A percentile compares a stretch with the other conserved stretches of the same genome.
Evolutionary conservation across 2,797 vertebrate species (phyloP).

Genomic region (Galaxias olidus): DNA sequence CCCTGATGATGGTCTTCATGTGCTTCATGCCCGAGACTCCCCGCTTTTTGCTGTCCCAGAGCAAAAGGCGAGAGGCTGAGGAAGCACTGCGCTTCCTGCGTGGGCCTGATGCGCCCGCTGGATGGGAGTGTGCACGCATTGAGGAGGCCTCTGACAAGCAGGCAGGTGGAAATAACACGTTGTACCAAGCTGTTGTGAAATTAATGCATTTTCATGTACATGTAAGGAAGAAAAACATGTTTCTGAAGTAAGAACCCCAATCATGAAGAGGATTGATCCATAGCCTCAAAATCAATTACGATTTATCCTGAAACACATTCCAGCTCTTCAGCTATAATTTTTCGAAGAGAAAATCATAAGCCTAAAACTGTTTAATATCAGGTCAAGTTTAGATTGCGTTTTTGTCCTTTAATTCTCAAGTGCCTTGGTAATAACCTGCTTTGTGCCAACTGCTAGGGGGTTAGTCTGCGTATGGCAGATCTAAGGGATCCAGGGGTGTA

Average conservation of each 20-base stretch:
- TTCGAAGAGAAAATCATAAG: too few relatives aligned
- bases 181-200: too few relatives aligned
- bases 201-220: too few relatives aligned
- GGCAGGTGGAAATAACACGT: slow-evolving; percentile 60
- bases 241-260: too few relatives aligned
- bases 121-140: slow-evolving; percentile 82
- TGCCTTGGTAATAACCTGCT: neutral
- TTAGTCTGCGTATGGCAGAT: slow-evolving; percentile 70
- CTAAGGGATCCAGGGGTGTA: slow-evolving; percentile 81
- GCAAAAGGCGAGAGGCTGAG: slow-evolving; percentile 78
- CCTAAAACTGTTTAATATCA: too few relatives aligned
- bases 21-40: slow-evolving; percentile 93
- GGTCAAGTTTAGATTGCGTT: too few relatives aligned
- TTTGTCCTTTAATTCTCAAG: neutral
- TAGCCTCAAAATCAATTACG: too few relatives aligned
- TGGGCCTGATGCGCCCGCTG: slow-evolving; percentile 75
- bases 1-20: slow-evolving; percentile 84
- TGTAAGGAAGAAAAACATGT: too few relatives aligned
- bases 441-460: slow-evolving; percentile 53
- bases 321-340: too few relatives aligned
- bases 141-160: slow-evolving; percentile 69
- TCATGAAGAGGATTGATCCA: too few relatives aligned
- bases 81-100: slow-evolving; percentile 83
- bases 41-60: slow-evolving; percentile 80
- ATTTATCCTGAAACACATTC: too few relatives aligned